Evolutionary conservation across 1,140 invertebrate genomes (phyloP).

Genomic region (Wasmannia auropunctata): DNA sequence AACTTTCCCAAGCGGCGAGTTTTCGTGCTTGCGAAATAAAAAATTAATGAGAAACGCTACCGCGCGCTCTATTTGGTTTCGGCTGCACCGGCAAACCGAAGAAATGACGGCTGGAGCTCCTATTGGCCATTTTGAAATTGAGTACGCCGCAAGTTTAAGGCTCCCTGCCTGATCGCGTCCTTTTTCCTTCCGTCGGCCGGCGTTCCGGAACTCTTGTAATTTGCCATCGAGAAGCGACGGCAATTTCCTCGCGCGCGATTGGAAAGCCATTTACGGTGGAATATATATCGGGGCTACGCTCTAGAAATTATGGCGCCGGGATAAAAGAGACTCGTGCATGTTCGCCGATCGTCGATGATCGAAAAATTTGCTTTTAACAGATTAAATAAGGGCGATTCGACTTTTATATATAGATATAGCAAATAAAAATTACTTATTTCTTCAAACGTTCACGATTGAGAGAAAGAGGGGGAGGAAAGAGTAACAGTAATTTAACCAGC

Average conservation of each 20-base stretch:
- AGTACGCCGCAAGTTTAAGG: slow-evolving; percentile 65
- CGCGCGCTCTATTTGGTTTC: slow-evolving; percentile 75
- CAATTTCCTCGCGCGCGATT: slow-evolving; percentile 64
- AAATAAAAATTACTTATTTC: not conserved
- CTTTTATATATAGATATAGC: not conserved
- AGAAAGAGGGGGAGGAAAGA: not conserved
- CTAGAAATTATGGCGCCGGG: slow-evolving; percentile 11
- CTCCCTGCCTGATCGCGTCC: slow-evolving; percentile 42
- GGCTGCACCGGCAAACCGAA: slow-evolving; percentile 56
- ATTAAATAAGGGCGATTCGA: not conserved
- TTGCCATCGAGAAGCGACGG: slow-evolving; percentile 40
- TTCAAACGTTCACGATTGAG: not conserved
- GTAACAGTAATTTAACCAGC: not conserved
- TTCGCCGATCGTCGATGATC: not conserved
- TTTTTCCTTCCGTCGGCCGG: slow-evolving; percentile 43
- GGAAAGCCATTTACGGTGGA: slow-evolving; percentile 49
- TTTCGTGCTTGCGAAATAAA: slow-evolving; percentile 82
- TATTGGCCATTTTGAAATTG: slow-evolving; percentile 74
- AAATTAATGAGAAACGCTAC: slow-evolving; percentile 83
- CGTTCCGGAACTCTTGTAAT: slow-evolving; percentile 63
- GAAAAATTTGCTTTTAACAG: not conserved
- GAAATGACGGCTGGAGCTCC: slow-evolving; percentile 58
- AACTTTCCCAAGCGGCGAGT: slow-evolving; percentile 77
- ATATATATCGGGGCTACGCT: not conserved
- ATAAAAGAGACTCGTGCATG: not conserved